phyloP scores from a whole-genome alignment of 30 jellyfish, hydroid and myxozoan genomes.

The Nemopilema nomurai region DNA sequence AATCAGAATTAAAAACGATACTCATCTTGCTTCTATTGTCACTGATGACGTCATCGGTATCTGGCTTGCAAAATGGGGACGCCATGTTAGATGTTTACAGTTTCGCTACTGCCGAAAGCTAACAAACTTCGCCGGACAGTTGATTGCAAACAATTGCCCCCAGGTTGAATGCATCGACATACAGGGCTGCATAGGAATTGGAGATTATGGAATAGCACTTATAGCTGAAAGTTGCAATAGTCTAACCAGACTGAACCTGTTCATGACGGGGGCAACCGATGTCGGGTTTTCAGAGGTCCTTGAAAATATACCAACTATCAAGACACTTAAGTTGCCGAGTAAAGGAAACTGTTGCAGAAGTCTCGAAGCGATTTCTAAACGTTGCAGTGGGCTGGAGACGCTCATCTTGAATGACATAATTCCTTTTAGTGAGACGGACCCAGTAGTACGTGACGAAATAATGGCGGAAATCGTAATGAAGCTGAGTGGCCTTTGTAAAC shows the following conservation, averaged over 20 bases:
- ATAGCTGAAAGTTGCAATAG: conserved; percentile 23
- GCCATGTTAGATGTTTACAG: conserved; percentile 22
- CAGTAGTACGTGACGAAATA: conserved; percentile 21
- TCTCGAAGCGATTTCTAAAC: conserved; percentile 7
- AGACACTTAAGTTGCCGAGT: conserved; percentile 33
- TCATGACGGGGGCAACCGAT: conserved; percentile 52
- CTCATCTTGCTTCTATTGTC: conserved; percentile 34
- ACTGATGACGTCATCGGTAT: conserved; percentile 36
- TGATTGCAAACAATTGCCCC: conserved; percentile 25
- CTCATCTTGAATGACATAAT: conserved; percentile 26
- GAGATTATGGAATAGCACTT: conserved; percentile 41
- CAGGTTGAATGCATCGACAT: conserved; percentile 28
- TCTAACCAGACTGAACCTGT: conserved; percentile 24
- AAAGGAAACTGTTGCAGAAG: conserved; percentile 47
- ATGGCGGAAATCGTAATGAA: conserved; percentile 3
- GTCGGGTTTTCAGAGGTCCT: conserved; percentile 40
- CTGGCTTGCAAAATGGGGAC: conserved; percentile 41
- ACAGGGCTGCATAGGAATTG: conserved; percentile 52
- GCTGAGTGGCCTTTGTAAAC: conserved; percentile 12
- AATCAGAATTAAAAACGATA: conserved; percentile 8
- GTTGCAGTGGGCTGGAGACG: conserved; percentile 7
- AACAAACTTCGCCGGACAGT: conserved; percentile 32
- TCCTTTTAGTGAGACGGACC: conserved; percentile 31
- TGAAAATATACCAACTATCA: neutral
- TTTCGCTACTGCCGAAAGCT: conserved; percentile 58